A percentile compares a stretch with the other conserved stretches of the same genome.
Conservation (phyloP, 2,113 vertebrate species). For the Takifugu flavidus region DNA sequence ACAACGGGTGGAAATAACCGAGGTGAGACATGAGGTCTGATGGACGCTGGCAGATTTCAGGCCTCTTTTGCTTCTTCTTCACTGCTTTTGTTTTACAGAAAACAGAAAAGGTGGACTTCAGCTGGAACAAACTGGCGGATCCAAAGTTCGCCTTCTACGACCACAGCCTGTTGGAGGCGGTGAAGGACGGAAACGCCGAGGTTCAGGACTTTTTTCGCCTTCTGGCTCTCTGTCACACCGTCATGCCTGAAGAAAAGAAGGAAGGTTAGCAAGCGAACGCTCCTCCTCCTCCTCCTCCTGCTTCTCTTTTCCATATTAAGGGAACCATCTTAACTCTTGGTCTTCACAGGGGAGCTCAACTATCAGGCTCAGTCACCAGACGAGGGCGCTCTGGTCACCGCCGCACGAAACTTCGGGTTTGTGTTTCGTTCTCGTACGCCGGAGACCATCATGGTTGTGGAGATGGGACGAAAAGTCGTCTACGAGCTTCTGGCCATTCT, state of each 20-base stretch:
- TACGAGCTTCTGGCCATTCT: constrained; percentile 89
- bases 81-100: constrained; percentile 63
- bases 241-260: constrained; percentile 90
- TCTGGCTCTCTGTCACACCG: constrained; percentile 90
- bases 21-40: constrained; percentile 72
- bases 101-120: constrained; percentile 83
- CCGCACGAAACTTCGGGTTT: constrained; percentile 93
- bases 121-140: constrained; percentile 85
- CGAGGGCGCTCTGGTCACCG: constrained; percentile 92
- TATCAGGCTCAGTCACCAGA: constrained; percentile 98
- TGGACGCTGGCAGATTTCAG: neutral
- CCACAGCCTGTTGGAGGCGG: constrained; percentile 79
- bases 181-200: constrained; percentile 67
- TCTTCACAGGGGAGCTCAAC: constrained; percentile 76
- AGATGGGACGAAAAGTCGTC: constrained; percentile 80
- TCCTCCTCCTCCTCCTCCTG: neutral
- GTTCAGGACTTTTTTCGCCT: constrained; percentile 86
- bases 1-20: constrained; percentile 74
- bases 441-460: constrained; percentile 81
- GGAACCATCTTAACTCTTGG: neutral
- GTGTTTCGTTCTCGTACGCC: constrained; percentile 88
- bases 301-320: neutral
- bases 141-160: constrained; percentile 90
- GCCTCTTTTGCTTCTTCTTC: neutral
- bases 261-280: constrained; percentile 75